Percentiles rank a stretch among this genome's conserved stretches.
These are phyloP conservation scores for Nudaria mundana DNA, from an alignment of 2,888 invertebrate genomes.

Conservation along the genomic window DNA sequence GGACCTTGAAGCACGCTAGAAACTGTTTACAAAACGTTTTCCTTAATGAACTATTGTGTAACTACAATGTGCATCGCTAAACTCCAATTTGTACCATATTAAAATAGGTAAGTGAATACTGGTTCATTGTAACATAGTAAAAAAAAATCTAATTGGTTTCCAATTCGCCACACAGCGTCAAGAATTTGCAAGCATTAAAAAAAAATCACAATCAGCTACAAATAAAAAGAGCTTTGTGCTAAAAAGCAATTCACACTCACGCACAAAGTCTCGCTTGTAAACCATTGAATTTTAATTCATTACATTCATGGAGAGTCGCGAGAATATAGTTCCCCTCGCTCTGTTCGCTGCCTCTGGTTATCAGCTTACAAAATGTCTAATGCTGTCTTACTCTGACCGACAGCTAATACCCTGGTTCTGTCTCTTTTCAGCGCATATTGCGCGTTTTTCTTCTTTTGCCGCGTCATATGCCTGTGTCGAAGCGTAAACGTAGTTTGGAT, in stretches of 20 bases:
- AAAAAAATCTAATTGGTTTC: slow-evolving; percentile 39
- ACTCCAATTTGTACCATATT: background rate
- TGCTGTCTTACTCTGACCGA: slow-evolving; percentile 62
- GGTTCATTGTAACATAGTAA: background rate
- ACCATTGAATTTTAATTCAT: slow-evolving; percentile 79
- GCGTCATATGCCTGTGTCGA: slow-evolving; percentile 74
- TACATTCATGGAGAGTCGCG: slow-evolving; percentile 76
- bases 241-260: slow-evolving; percentile 57
- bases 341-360: slow-evolving; percentile 77
- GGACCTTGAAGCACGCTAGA: slow-evolving; percentile 53
- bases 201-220: slow-evolving; percentile 19
- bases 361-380: slow-evolving; percentile 79
- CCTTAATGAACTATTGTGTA: slow-evolving; percentile 48
- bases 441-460: slow-evolving; percentile 81
- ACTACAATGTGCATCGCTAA: slow-evolving; percentile 22
- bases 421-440: slow-evolving; percentile 73
- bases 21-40: slow-evolving; percentile 54
- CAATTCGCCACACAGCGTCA: slow-evolving; percentile 18
- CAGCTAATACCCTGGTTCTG: slow-evolving; percentile 59
- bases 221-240: slow-evolving; percentile 48
- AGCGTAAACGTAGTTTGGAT: slow-evolving; percentile 58
- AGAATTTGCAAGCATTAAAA: slow-evolving; percentile 17
- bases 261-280: slow-evolving; percentile 52
- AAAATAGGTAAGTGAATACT: slow-evolving; percentile 4
- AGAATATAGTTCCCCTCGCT: slow-evolving; percentile 79